Evolutionary conservation across 2,797 vertebrate species (phyloP), one percentile per base, ranked within the genome.

Genomic region (Sebastes hubbsi): DNA sequence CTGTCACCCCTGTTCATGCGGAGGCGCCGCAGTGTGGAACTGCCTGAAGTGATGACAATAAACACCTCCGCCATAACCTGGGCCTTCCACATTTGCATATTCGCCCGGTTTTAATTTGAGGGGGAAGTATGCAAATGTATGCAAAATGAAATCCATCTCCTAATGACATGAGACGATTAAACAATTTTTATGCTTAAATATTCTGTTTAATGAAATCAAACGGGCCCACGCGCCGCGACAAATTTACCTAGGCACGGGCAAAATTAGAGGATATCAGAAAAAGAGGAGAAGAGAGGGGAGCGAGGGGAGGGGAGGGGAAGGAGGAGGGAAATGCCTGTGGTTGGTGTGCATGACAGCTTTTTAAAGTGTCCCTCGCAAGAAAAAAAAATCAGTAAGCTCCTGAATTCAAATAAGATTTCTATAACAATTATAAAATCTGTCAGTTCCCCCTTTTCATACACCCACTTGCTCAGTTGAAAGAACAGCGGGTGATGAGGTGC

Each of bases 171-270:
- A 98, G 96, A 96, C 97, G 97, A 99, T 99, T 98, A 98, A 98
- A 97, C 97, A 97, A 97, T 98, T 98, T 98, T 97, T 98, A 97
- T 97, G 97, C 97, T 98, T 97, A 98, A 98, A 98, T 98, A 98
- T 98, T 98, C 97, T 96, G 95, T 97, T 98, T 98, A 98, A 98
- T 99, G 97, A 97, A 98, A 98, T 99, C 97, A 98, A 98, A 98
- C 96, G 96, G 96, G 97, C 96, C 96, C 95, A 96, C 92, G 95
- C 90, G 78, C 96, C 94, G 94, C 95, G 95, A 97, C 97, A 97
- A 97, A 97, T 98, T 97, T 95, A 95, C 96, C 96, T 94, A 94
- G 95, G 96, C 96, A 92, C 91, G 92, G 95, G 95, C 94, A 95
- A 97, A 97, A 97, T 97, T 96, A 97, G 96, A 87, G 94, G 93